A percentile compares a stretch with the other conserved stretches of the same genome.
phyloP scores from a whole-genome alignment of 2,113 vertebrate species.

The Anguilla japonica region DNA sequence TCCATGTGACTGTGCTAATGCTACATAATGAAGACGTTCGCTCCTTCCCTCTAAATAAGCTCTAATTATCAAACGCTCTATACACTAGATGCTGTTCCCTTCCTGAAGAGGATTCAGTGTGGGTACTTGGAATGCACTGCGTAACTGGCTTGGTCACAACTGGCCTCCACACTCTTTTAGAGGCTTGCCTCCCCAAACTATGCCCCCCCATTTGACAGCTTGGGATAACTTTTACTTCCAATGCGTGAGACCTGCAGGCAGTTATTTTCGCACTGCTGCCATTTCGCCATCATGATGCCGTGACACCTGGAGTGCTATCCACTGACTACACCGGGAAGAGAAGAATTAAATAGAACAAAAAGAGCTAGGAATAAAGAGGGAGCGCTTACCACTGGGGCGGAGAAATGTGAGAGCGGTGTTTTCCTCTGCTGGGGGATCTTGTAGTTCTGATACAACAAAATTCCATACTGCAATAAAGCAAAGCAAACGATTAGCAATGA shows the following conservation, averaged over 20 bases:
- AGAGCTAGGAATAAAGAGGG: not conserved
- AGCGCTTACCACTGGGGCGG: conserved; percentile 81
- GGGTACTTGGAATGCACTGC: not conserved
- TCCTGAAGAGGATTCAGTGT: not conserved
- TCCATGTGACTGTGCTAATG: conserved; percentile 1
- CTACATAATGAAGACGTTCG: not conserved
- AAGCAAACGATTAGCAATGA: not conserved
- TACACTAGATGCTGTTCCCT: not conserved
- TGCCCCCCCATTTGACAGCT: not conserved
- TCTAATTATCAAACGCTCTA: not conserved
- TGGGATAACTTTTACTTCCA: not conserved
- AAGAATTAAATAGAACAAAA: not conserved
- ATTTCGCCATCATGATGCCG: not conserved
- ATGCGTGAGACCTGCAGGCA: not conserved
- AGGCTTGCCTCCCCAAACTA: not conserved
- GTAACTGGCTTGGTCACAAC: not conserved
- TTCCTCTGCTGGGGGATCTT: conserved; percentile 85
- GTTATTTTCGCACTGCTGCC: not conserved
- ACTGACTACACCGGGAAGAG: too few relatives aligned
- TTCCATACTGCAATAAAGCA: conserved; percentile 77
- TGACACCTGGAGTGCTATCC: not conserved
- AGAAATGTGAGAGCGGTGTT: conserved; percentile 75
- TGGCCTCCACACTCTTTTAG: not conserved
- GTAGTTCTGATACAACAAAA: conserved; percentile 89
- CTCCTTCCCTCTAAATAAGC: not conserved